These are phyloP conservation scores for Bombyx mandarina DNA, from an alignment of 1,140 invertebrate genomes.

Conservation along the genomic window DNA sequence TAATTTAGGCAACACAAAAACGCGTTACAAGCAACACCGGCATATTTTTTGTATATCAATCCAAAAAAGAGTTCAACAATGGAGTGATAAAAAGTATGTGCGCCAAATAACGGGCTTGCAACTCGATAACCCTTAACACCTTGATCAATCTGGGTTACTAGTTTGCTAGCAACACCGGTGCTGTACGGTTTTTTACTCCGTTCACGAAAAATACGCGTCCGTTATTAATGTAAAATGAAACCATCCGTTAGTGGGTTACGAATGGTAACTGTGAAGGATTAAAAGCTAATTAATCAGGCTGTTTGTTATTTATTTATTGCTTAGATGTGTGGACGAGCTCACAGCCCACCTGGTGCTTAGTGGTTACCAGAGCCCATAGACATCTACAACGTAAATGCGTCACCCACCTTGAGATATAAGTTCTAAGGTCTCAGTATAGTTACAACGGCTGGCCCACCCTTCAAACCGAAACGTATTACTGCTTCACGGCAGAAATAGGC, in stretches of 20 bases:
- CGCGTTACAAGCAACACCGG: constrained; percentile 19
- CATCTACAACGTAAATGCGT: too few relatives aligned
- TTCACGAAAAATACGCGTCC: constrained; percentile 55
- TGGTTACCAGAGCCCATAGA: too few relatives aligned
- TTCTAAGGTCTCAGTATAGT: too few relatives aligned
- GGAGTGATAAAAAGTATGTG: constrained; percentile 31
- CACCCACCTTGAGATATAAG: too few relatives aligned
- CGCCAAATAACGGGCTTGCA: constrained; percentile 51
- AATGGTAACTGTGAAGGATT: constrained; percentile 10
- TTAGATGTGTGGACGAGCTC: too few relatives aligned
- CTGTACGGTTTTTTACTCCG: constrained; percentile 38
- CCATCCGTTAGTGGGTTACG: constrained; percentile 34
- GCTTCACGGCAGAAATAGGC: too few relatives aligned
- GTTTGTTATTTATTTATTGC: too few relatives aligned
- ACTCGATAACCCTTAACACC: constrained; percentile 62
- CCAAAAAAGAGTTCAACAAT: constrained; percentile 47
- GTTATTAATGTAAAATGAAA: constrained; percentile 44
- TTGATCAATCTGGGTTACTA: constrained; percentile 68
- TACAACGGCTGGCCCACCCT: too few relatives aligned
- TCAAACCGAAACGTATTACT: too few relatives aligned
- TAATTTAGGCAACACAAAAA: constrained; percentile 6
- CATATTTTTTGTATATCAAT: constrained; percentile 26
- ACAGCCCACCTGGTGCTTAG: too few relatives aligned
- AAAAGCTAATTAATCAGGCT: too few relatives aligned
- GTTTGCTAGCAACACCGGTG: constrained; percentile 35